These are phyloP conservation scores for Harpalus rufipes DNA, from an alignment of 2,888 invertebrate species.

Conservation along the genomic window DNA sequence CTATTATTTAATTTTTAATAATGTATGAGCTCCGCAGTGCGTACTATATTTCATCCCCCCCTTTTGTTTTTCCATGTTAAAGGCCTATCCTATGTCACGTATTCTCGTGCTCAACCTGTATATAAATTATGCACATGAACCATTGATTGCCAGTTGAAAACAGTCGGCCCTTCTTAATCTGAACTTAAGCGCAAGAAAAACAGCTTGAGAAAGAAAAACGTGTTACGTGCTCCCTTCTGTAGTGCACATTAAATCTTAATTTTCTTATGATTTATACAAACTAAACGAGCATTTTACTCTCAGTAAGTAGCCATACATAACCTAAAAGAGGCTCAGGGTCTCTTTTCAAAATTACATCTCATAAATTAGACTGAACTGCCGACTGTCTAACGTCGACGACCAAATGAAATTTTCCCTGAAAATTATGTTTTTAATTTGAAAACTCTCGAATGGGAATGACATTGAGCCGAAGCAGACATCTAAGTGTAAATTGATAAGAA, in stretches of 20 bases:
- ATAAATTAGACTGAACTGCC: conserved; percentile 55
- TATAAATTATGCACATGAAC: too few species aligned
- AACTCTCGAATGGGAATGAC: conserved; percentile 27
- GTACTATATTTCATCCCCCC: too few species aligned
- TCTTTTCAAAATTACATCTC: conserved; percentile 53
- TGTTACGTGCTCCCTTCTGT: background rate
- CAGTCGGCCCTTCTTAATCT: too few species aligned
- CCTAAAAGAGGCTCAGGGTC: conserved; percentile 3
- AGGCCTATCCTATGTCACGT: too few species aligned
- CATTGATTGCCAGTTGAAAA: too few species aligned
- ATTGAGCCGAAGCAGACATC: conserved; percentile 4
- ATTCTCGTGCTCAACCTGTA: too few species aligned
- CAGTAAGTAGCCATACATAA: conserved; percentile 24
- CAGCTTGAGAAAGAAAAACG: too few species aligned
- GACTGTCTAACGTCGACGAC: conserved; percentile 43
- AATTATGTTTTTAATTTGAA: conserved; percentile 59
- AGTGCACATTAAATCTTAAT: conserved; percentile 15
- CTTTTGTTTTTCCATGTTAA: too few species aligned
- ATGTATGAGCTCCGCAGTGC: too few species aligned
- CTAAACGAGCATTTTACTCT: background rate
- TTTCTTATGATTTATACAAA: conserved; percentile 29
- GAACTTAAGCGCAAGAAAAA: too few species aligned
- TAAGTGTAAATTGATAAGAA: background rate
- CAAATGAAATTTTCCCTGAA: conserved; percentile 53
- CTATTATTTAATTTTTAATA: too few species aligned